A percentile compares a stretch with the other conserved stretches of the same genome.
phyloP scores from a whole-genome alignment of 2,797 vertebrate species.

The Tapera naevia region DNA sequence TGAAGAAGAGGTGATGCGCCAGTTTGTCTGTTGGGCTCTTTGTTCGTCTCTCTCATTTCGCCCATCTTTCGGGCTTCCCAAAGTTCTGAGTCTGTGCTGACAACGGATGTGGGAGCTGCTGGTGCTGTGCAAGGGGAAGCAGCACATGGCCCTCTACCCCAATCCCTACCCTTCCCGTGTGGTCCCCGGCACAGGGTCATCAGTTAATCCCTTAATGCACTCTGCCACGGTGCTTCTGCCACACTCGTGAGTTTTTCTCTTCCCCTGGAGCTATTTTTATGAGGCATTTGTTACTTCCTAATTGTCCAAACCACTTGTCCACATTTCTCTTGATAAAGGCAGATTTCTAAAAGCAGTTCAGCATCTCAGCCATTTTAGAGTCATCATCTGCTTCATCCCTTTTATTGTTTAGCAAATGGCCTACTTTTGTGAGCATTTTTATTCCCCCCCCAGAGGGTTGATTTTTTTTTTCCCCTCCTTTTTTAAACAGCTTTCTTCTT shows the following conservation, averaged over 20 bases:
- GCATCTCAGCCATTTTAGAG: constrained; percentile 36
- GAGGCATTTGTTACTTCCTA: constrained; percentile 43
- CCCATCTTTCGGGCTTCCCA: neutral
- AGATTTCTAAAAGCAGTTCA: constrained; percentile 30
- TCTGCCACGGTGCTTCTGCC: neutral
- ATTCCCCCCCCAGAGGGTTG: neutral
- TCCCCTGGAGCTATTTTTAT: neutral
- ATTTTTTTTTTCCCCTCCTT: accelerated
- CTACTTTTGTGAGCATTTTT: constrained; percentile 33
- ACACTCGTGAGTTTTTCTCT: neutral
- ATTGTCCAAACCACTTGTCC: constrained; percentile 60
- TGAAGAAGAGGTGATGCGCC: neutral
- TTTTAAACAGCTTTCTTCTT: constrained; percentile 1
- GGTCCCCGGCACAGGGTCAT: neutral
- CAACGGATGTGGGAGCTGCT: neutral
- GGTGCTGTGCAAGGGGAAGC: neutral
- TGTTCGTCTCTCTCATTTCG: neutral
- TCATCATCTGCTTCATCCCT: constrained; percentile 41
- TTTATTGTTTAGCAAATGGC: constrained; percentile 52
- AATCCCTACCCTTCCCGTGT: neutral
- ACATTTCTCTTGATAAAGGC: constrained; percentile 22
- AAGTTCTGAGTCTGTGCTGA: accelerated
- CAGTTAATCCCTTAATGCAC: neutral
- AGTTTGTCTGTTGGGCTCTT: neutral
- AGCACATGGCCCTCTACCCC: accelerated